Evolutionary conservation across 2,797 vertebrate genomes (phyloP).

Genomic region (Erethizon dorsatum): DNA sequence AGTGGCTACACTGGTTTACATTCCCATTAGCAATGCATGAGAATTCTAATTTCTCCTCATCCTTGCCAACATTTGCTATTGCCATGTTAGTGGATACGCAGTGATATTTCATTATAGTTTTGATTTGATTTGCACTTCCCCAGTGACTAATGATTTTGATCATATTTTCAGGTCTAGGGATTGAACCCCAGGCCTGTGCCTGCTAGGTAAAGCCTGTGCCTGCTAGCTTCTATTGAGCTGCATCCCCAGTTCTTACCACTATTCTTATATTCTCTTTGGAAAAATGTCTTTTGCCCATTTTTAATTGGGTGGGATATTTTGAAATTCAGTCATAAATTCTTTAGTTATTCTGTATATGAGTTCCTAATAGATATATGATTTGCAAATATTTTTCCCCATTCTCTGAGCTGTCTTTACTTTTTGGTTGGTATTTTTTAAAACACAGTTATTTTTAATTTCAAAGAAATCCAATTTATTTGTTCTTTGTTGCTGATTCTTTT

Average conservation of each 20-base stretch:
- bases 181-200: background rate
- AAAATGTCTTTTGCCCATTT: constrained; percentile 13
- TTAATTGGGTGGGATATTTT: background rate
- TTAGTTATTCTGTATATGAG: constrained; percentile 21
- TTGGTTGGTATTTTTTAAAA: background rate
- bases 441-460: constrained; percentile 10
- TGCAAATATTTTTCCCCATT: constrained; percentile 34
- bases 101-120: background rate
- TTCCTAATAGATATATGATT: background rate
- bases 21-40: background rate
- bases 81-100: background rate
- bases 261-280: background rate
- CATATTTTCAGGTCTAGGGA: background rate
- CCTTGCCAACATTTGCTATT: background rate
- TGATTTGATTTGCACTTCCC: constrained; percentile 43
- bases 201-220: background rate
- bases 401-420: constrained; percentile 24
- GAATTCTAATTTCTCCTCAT: background rate
- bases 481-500: background rate
- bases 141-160: background rate
- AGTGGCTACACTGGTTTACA: background rate
- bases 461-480: background rate
- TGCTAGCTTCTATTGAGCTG: background rate
- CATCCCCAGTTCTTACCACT: background rate
- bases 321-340: constrained; percentile 3